A percentile compares a stretch with the other conserved stretches of the same genome.
Conservation (phyloP, 2,797 vertebrate genomes). For the Lateolabrax maculatus region DNA sequence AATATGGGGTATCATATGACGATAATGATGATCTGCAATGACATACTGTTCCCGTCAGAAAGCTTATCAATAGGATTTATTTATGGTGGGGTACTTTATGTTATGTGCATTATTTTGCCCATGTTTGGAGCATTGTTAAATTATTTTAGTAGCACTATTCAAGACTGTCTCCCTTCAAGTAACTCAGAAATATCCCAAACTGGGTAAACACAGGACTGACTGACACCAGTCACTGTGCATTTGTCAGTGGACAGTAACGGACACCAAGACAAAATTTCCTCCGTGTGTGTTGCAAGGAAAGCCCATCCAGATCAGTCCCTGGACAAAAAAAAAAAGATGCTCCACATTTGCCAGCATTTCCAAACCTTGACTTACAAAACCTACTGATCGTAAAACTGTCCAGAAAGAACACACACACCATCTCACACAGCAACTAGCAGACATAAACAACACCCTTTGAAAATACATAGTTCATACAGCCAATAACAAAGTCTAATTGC, state of each 20-base stretch:
- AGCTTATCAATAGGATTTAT: constrained; percentile 37
- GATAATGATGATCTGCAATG: constrained; percentile 12
- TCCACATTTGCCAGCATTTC: not conserved
- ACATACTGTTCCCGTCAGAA: constrained; percentile 29
- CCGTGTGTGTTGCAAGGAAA: not conserved
- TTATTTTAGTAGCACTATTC: constrained; percentile 7
- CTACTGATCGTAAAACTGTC: not conserved
- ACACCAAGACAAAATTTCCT: not conserved
- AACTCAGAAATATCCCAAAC: constrained; percentile 53
- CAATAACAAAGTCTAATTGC: constrained; percentile 12
- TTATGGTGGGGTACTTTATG: not conserved
- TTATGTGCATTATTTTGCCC: not conserved
- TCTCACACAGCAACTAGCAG: not conserved
- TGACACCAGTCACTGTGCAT: not conserved
- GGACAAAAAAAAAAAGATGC: not conserved
- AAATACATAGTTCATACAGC: not conserved
- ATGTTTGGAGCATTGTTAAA: not conserved
- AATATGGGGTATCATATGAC: constrained; percentile 58
- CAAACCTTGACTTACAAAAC: constrained; percentile 3
- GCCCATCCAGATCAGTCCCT: not conserved
- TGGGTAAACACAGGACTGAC: not conserved
- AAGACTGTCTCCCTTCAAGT: constrained; percentile 58
- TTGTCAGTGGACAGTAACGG: not conserved
- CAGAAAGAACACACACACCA: constrained; percentile 1
- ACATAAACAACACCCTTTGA: constrained; percentile 14